Base-by-base conservation (phyloP, 1,140 invertebrate genomes). In the Macrosteles quadrilineatus region DNA sequence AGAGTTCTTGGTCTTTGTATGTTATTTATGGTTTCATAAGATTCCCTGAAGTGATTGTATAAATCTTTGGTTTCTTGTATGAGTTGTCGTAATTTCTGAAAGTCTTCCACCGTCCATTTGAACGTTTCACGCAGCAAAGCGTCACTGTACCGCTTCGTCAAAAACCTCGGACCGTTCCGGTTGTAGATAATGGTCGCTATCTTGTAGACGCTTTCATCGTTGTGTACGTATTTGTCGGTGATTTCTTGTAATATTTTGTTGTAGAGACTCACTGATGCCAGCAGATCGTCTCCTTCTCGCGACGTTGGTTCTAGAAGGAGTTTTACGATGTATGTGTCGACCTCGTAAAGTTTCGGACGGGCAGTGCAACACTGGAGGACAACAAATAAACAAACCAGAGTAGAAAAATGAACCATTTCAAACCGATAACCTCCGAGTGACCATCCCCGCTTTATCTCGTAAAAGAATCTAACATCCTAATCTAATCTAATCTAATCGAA, bases 11-110 rank as follows among this genome's bases (percentile, higher is more conserved):
- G 59, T 32, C 59, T 30, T 63, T 63, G 59, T 31, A 63, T 63
- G 30, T 63, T 63, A 63, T 63, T 63, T 31, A 63, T 63, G n/a
- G 59, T 63, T 19, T 63, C 59, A 32, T 63, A 63, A 32, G 59
- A 32, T 23, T 63, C 59, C 29, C 59, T 63, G 29, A 63, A 63
- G 6, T 63, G 27, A 6, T 29, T 19, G 31, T 63, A 63, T n/a
- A 63, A 31, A 32, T 63, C 59, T 63, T 63, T 63, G n/a, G 59
- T 63, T 63, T 63, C 59, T 30, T 29, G 17, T 1, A 63, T 19
- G n/a, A 63, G 31, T n/a, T 19, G 27, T 31, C 59, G 59, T 31
- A 63, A 30, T 27, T 32, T 63, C 17, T 63, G 27, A 63, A 63
- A 63, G n/a, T 29, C 30, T n/a, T 63, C 27, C 27, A 63, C 31